phyloP scores from a whole-genome alignment of 2,888 invertebrate species.

The Tipula helvola region DNA sequence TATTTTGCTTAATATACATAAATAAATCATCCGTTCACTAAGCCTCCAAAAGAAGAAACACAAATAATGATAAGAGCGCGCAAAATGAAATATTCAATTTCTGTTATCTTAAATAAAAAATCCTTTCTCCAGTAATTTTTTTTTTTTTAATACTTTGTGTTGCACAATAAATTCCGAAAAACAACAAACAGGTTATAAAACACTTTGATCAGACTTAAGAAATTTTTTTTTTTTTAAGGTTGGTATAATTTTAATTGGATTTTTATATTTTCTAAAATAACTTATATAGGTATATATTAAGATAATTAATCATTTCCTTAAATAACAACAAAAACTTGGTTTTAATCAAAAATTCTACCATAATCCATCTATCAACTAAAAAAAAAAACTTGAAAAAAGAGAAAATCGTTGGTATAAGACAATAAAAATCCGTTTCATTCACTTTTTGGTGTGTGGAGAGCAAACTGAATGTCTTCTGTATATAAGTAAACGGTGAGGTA shows the following conservation, averaged over 20 bases:
- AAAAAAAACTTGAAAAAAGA: neutral
- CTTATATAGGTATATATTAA: neutral
- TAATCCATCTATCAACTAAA: neutral
- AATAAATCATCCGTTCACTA: neutral
- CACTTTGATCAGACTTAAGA: neutral
- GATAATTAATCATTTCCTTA: slow-evolving; percentile 4
- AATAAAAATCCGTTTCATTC: neutral
- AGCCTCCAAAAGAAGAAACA: neutral
- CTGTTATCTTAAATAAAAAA: neutral
- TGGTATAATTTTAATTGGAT: slow-evolving; percentile 4
- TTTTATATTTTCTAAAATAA: neutral
- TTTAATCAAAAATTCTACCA: neutral
- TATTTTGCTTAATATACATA: neutral
- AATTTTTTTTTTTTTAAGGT: neutral
- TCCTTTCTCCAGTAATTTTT: neutral
- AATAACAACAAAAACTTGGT: neutral
- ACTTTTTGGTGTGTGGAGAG: neutral
- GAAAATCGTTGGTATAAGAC: neutral
- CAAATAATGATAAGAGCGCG: neutral
- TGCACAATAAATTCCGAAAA: neutral
- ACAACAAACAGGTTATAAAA: neutral
- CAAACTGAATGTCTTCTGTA: neutral
- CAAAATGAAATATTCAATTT: neutral
- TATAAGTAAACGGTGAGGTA: neutral
- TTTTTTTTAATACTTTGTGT: neutral